These are phyloP conservation scores for Hepsetus odoe DNA, from an alignment of 2,113 vertebrate genomes.

Conservation along the genomic window DNA sequence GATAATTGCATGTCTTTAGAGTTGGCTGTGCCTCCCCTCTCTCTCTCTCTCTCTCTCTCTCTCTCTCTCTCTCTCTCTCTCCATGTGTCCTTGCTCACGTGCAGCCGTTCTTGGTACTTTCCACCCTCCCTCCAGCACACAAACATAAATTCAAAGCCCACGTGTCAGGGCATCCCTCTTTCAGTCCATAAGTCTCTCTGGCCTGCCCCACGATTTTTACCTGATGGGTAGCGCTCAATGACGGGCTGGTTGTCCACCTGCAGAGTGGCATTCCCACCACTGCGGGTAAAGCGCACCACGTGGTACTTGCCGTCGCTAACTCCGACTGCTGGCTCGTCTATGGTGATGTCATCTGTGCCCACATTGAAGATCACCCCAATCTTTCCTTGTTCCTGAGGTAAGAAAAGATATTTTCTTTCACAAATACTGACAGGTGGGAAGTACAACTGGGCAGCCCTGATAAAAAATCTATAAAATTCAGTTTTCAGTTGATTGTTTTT, in stretches of 20 bases:
- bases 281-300: conserved; percentile 94
- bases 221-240: conserved; percentile 93
- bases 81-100: conserved; percentile 5
- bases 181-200: not conserved
- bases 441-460: not conserved
- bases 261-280: conserved; percentile 93
- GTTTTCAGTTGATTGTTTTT: not conserved
- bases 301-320: conserved; percentile 97
- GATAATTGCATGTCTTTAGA: conserved; percentile 41
- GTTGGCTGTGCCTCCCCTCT: conserved; percentile 18
- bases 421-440: not conserved
- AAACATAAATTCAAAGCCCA: conserved; percentile 37
- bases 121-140: conserved; percentile 27
- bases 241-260: conserved; percentile 96
- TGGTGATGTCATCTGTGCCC: conserved; percentile 93
- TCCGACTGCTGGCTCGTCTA: conserved; percentile 87
- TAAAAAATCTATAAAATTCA: not conserved
- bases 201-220: conserved; percentile 68
- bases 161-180: conserved; percentile 20
- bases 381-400: conserved; percentile 86
- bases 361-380: conserved; percentile 95
- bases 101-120: conserved; percentile 24
- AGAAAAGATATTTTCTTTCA: conserved; percentile 15
- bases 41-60: conserved; percentile 18
- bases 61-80: conserved; percentile 42